Percentiles rank a stretch among this genome's conserved stretches.
phyloP scores from a whole-genome alignment of 2,888 invertebrate genomes.

The Hydrotaea diabolus region DNA sequence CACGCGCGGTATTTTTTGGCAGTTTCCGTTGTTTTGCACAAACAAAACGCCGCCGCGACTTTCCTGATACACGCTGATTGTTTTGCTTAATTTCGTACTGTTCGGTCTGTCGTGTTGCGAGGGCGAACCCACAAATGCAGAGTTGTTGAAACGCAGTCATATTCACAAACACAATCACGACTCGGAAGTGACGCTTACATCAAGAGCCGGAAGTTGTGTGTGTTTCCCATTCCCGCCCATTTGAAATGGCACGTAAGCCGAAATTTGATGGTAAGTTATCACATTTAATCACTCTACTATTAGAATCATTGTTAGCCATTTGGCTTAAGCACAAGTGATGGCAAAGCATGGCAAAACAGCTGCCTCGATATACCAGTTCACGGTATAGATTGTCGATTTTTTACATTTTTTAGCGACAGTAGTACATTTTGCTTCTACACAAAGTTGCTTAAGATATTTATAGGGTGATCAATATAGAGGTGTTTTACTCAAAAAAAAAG shows the following conservation, averaged over 20 bases:
- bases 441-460: too few species aligned
- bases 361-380: too few species aligned
- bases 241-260: constrained; percentile 50
- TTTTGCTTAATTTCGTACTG: constrained; percentile 9
- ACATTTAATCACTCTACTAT: constrained; percentile 6
- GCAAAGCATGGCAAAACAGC: too few species aligned
- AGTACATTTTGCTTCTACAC: too few species aligned
- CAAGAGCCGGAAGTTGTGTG: constrained; percentile 34
- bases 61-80: constrained; percentile 34
- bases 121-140: neutral
- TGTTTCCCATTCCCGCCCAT: constrained; percentile 19
- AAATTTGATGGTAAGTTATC: constrained; percentile 55
- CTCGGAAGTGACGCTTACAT: neutral
- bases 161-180: neutral
- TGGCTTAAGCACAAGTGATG: too few species aligned
- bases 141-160: neutral
- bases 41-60: constrained; percentile 2
- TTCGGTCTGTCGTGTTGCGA: neutral
- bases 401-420: too few species aligned
- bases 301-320: too few species aligned
- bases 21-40: constrained; percentile 30
- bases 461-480: too few species aligned
- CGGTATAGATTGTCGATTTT: too few species aligned
- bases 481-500: too few species aligned
- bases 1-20: constrained; percentile 9